phyloP scores from a whole-genome alignment of 2,113 vertebrate genomes.

The Mobula birostris region DNA sequence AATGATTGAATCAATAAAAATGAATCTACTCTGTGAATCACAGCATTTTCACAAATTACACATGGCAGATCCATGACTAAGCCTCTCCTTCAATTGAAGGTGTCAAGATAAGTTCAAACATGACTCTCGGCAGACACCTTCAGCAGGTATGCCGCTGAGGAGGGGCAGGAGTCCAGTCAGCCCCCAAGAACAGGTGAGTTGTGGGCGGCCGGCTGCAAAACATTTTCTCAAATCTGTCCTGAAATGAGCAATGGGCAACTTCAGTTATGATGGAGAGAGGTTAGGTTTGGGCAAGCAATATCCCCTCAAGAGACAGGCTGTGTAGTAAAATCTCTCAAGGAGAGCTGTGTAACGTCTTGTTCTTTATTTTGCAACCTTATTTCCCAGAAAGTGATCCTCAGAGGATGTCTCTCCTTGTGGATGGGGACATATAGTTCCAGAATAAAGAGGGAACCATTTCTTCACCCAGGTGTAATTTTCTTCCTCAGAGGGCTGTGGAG shows the following conservation, averaged over 20 bases:
- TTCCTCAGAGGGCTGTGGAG: no score
- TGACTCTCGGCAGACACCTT: neutral
- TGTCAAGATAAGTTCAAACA: neutral
- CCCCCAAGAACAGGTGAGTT: neutral
- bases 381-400: no score
- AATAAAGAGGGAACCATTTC: no score
- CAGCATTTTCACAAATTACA: conserved; percentile 10
- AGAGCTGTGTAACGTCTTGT: neutral
- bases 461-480: no score
- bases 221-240: neutral
- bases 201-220: neutral
- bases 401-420: no score
- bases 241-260: neutral
- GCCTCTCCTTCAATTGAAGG: neutral
- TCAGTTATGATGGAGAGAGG: neutral
- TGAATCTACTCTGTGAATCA: neutral
- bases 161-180: neutral
- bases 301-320: neutral
- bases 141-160: no score
- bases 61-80: neutral
- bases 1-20: conserved; percentile 28
- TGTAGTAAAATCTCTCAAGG: neutral
- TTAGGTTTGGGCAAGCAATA: neutral
- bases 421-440: no score
- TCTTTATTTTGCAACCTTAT: neutral